Evolutionary conservation across 1,140 invertebrate species (phyloP), one percentile per base, ranked within the genome.

Genomic region (Drosophila lini): DNA sequence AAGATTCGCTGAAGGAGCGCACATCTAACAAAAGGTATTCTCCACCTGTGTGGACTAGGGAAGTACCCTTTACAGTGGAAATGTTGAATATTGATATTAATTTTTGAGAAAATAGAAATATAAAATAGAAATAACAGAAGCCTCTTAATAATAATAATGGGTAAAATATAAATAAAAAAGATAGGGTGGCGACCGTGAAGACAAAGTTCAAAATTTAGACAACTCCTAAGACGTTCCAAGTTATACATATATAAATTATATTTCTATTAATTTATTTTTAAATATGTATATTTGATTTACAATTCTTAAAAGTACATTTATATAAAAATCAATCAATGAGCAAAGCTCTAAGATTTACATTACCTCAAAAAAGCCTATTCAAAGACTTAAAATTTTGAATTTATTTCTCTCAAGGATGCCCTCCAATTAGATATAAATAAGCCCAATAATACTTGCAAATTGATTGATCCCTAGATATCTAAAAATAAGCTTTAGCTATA

Each of bases 391-490:
- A 6, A 34, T 10, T 34, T 34, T 34, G n/a, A 9, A 3, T 10
- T 10, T 10, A 10, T 4, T 36, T 36, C 10, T 5, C 16, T 42
- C n/a, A 25, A 47, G 11, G 5, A 11, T 11, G 13, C 13, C 44
- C 11, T 47, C 13, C 44, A 47, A 22, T 47, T 56, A 7, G 5
- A 0, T 22, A 22, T 6, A 40, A 40, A 60, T 22, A 25, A 16
- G 7, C 15, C 19, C 11, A 22, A 19, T 31, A 48, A 50, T 42
- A n/a, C 31, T 25, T 15, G 31, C 31, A 36, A 69, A 65, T 69
- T 69, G 65, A 69, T 65, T 65, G 65, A 69, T 69, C 65, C 65
- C 45, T 8, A 52, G 61, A 67, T 67, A 67, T 67, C 38, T 41
- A n/a, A 55, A 45, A 67, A 45, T 55, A 45, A 67, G 65, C 62